phyloP scores from a whole-genome alignment of 2,113 vertebrate species.

The Tupaia tana region DNA sequence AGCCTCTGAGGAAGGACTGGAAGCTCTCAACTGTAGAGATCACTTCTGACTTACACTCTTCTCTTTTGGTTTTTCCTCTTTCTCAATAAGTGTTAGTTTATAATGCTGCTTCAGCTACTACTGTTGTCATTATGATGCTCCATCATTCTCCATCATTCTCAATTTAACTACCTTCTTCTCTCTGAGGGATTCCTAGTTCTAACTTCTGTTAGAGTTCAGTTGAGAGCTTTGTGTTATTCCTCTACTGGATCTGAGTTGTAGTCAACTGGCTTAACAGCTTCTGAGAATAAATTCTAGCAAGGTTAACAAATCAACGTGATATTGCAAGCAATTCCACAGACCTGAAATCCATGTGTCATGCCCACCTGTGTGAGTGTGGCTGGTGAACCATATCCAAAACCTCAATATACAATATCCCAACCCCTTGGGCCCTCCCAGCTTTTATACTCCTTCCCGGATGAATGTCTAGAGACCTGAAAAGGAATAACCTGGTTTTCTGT shows the following conservation, averaged over 20 bases:
- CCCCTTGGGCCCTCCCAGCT: neutral
- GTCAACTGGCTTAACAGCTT: neutral
- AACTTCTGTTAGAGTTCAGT: constrained; percentile 1
- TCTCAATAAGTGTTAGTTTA: constrained; percentile 7
- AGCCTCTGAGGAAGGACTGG: neutral
- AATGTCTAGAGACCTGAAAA: neutral
- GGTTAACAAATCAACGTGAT: neutral
- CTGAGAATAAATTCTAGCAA: neutral
- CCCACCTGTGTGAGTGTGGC: neutral
- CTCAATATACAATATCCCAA: neutral
- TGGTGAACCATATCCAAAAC: neutral
- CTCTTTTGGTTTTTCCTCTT: neutral
- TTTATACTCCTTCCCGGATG: neutral
- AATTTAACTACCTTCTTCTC: constrained; percentile 1
- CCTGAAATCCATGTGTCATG: neutral
- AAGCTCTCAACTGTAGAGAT: neutral
- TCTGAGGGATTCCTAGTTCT: neutral
- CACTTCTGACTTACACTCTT: neutral
- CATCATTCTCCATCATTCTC: neutral
- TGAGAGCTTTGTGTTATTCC: neutral
- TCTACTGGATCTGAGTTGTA: neutral
- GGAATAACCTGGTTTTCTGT: neutral
- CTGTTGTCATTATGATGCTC: neutral
- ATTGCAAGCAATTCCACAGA: neutral
- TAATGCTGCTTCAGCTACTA: neutral